Base-by-base conservation (phyloP, 2,888 invertebrate genomes). In the Sarcophaga rosellei region DNA sequence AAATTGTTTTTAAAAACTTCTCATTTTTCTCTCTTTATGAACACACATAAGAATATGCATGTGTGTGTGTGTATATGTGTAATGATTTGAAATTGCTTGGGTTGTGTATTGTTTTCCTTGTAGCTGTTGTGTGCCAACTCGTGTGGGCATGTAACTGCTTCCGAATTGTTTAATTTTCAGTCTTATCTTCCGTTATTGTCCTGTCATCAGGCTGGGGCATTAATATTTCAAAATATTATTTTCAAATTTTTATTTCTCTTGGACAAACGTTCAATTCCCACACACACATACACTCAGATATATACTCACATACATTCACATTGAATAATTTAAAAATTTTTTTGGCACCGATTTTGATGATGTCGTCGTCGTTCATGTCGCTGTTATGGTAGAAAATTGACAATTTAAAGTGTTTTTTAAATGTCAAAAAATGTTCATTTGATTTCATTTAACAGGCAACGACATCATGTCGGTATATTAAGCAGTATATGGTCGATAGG, bases 121-220 rank as follows among this genome's bases (percentile, higher is more conserved):
- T 4, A 47, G n/a, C 63, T 44, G 66, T 21, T 61, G 10, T 23
- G 44, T 44, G 76, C 76, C 86, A 82, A 80, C 59, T 81, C 84
- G 86, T 81, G 84, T 84, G 86, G 81, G 86, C 45, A 70, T 68
- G 23, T 68, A 25, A 21, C 12, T 65, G 17, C 15, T 81, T 69
- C 12, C 3, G 15, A 21, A 70, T 76, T 35, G 59, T 47, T 81
- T 72, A n/a, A 65, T 72, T 66, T 61, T 57, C 57, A 21, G n/a
- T 25, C 69, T 69, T 86, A 77, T 81, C 77, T 77, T 84, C 17
- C 63, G 66, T 84, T 86, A 86, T 81, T 86, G 20, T 86, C 74
- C 86, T 86, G 86, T 84, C 86, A 81, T 84, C 86, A 75, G 70
- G 44, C 25, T 81, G 35, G 66, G 69, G 74, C 78, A 75, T 81